Evolutionary conservation across 2,888 invertebrate genomes (phyloP).

Genomic region (Agonopterix arenella): DNA sequence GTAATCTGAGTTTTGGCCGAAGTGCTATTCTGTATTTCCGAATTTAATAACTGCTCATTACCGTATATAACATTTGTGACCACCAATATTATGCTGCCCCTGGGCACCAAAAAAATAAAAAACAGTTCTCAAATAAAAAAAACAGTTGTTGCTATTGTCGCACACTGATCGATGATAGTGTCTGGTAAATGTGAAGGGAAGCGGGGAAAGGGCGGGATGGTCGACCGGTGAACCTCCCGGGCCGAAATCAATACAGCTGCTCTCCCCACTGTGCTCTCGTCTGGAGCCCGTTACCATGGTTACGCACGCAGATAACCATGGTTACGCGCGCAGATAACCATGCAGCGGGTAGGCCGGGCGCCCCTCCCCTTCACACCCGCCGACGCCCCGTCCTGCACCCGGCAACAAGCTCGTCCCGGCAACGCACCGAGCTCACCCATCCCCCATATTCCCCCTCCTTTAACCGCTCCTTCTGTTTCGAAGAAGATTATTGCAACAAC

Average conservation of each 20-base stretch:
- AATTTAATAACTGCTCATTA: no score
- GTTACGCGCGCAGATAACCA: constrained; percentile 47
- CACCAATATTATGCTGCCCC: no score
- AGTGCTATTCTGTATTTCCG: no score
- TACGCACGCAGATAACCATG: no score
- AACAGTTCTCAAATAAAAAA: no score
- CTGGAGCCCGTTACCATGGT: constrained; percentile 64
- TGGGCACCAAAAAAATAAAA: no score
- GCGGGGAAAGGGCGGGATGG: constrained; percentile 27
- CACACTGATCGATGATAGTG: no score
- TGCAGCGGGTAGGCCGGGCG: constrained; percentile 18
- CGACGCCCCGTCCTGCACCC: constrained; percentile 1
- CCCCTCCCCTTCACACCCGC: constrained; percentile 16
- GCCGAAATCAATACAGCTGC: constrained; percentile 79
- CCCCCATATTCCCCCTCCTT: constrained; percentile 16
- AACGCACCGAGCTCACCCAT: constrained; percentile 13
- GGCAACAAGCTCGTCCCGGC: constrained; percentile 1
- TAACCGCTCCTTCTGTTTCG: constrained; percentile 21
- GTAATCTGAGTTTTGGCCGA: no score
- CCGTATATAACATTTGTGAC: no score
- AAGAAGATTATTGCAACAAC: constrained; percentile 24
- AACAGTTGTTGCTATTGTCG: no score
- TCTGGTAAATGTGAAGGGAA: no score
- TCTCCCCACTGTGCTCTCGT: constrained; percentile 60
- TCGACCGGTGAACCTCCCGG: constrained; percentile 64